Conservation (phyloP, 2,888 invertebrate genomes). For the Xestia c-nigrum region DNA sequence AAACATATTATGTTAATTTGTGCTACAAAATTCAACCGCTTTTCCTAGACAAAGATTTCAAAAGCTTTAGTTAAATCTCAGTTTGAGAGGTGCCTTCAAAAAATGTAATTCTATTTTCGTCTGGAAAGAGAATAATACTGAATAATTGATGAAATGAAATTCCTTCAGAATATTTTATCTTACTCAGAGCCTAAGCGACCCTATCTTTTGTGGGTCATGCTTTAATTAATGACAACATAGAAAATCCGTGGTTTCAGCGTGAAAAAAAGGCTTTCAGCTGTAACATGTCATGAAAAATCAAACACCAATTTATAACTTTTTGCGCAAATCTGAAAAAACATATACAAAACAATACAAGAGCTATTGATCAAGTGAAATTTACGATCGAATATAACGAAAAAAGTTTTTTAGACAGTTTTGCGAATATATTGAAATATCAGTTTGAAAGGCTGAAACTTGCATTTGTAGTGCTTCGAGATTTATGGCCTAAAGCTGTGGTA, state of each 20-base stretch:
- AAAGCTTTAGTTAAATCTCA: background rate
- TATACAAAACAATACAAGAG: slow-evolving; percentile 27
- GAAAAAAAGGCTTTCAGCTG: background rate
- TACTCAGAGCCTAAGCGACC: background rate
- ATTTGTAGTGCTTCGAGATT: slow-evolving; percentile 36
- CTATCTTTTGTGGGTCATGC: background rate
- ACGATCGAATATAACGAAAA: slow-evolving; percentile 32
- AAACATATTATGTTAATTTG: slow-evolving; percentile 11
- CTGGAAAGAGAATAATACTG: background rate
- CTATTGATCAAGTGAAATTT: slow-evolving; percentile 58
- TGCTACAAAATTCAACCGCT: background rate
- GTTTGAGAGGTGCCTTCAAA: background rate
- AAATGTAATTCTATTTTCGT: background rate
- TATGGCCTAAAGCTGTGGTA: slow-evolving; percentile 38
- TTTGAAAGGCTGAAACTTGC: slow-evolving; percentile 26
- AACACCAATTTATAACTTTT: slow-evolving; percentile 29
- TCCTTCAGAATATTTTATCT: background rate
- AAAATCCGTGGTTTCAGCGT: background rate
- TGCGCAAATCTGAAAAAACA: slow-evolving; percentile 24
- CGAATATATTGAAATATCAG: slow-evolving; percentile 50
- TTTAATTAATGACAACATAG: slow-evolving; percentile 7
- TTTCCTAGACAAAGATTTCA: background rate
- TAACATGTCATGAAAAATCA: slow-evolving; percentile 34
- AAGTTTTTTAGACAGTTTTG: slow-evolving; percentile 34
- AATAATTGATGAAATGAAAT: background rate